Conservation (phyloP, 1,140 invertebrate genomes). For the Drosophila littoralis region DNA sequence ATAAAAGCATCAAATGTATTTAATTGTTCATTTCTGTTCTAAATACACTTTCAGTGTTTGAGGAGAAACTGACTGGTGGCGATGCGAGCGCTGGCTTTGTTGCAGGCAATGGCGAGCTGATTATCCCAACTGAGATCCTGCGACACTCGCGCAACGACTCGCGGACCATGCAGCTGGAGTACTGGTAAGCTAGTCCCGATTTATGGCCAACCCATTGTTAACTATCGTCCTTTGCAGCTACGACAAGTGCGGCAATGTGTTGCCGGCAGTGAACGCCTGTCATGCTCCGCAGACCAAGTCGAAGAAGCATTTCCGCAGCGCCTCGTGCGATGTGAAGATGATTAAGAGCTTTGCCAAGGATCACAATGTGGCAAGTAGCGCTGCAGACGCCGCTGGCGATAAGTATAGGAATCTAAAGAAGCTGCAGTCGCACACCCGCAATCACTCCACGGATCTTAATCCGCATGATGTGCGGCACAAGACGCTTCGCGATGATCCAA, state of each 20-base stretch:
- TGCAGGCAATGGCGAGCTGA: conserved; percentile 63
- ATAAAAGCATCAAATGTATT: too few species aligned
- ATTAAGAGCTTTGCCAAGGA: conserved; percentile 82
- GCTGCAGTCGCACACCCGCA: conserved; percentile 82
- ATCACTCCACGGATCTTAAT: conserved; percentile 83
- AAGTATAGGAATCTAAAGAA: conserved; percentile 82
- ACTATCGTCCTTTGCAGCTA: conserved; percentile 48
- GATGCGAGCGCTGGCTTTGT: conserved; percentile 60
- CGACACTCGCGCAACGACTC: conserved; percentile 87
- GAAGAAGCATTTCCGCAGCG: conserved; percentile 83
- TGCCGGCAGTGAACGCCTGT: conserved; percentile 47
- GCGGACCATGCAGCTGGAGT: conserved; percentile 86
- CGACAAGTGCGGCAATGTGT: conserved; percentile 76
- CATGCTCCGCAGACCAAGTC: conserved; percentile 77
- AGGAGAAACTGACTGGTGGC: conserved; percentile 70
- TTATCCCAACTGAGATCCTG: conserved; percentile 84
- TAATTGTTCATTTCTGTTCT: neutral
- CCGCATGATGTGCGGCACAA: conserved; percentile 69
- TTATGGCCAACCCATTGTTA: neutral
- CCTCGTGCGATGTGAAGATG: conserved; percentile 83
- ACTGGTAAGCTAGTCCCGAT: conserved; percentile 68
- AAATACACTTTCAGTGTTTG: conserved; percentile 67
- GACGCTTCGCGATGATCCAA: conserved; percentile 68
- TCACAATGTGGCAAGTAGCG: conserved; percentile 60
- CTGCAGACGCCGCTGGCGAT: conserved; percentile 46